Conservation (phyloP, 2,113 vertebrate genomes). For the Charina bottae region DNA sequence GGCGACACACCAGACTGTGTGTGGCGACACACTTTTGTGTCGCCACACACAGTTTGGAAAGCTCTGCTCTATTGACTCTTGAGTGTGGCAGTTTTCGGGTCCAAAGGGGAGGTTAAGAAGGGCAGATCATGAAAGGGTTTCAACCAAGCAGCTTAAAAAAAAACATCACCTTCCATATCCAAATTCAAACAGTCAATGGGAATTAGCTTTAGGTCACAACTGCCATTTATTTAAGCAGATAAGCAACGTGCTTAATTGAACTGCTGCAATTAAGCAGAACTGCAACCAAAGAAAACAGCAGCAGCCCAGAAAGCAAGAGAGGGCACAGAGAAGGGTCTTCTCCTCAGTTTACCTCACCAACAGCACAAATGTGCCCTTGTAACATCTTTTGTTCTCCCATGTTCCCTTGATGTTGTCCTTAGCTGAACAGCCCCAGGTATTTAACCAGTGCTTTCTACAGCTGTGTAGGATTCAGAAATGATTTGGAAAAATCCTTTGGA, state of each 20-base stretch:
- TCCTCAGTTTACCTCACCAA: background rate
- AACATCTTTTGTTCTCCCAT: too few species aligned
- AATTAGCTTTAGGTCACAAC: background rate
- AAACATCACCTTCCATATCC: background rate
- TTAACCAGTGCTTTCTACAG: too few species aligned
- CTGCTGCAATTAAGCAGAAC: background rate
- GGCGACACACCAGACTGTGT: too few species aligned
- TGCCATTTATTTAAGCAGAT: background rate
- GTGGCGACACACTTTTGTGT: too few species aligned
- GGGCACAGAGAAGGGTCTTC: background rate
- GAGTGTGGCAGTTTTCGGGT: background rate
- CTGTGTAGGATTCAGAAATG: too few species aligned
- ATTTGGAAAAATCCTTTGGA: too few species aligned
- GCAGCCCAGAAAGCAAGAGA: background rate
- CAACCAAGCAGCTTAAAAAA: background rate
- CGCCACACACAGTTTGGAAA: too few species aligned
- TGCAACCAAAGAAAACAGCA: background rate
- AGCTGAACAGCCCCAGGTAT: too few species aligned
- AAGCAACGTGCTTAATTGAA: background rate
- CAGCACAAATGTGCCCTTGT: too few species aligned
- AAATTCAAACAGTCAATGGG: background rate
- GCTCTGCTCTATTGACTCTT: background rate
- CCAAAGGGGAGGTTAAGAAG: background rate
- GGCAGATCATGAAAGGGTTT: background rate
- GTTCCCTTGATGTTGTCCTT: too few species aligned